Base-by-base conservation (phyloP, 1,140 invertebrate genomes). In the Thereuonema tuberculata region DNA sequence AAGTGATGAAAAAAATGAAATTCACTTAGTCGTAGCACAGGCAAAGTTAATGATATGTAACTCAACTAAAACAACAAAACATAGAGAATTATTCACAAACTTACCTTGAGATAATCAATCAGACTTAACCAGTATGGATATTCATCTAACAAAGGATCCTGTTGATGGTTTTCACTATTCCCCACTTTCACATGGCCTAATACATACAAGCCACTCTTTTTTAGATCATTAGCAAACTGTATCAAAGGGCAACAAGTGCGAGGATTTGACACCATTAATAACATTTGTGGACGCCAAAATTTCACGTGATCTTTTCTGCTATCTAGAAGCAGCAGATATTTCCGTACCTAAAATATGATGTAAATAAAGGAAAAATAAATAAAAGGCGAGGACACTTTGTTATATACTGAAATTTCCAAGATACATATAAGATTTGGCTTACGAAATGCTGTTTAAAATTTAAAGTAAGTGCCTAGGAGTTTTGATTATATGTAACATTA, bases 281-380 rank as follows among this genome's bases (percentile, higher is more conserved):
- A 72, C 72, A 99, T 90, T 76, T 99, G 96, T 0, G 96, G 96
- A 26, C 96, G 76, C 97, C 97, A 99, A 74, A 94, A 99, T 76
- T 98, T 99, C 0, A 99, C 93, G 72, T 99, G 96, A 71, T 96
- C 89, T 65, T 98, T 96, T 2, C 96, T 80, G 1, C 87, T 87
- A 74, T 99, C 96, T 67, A 99, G 73, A 70, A 99, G 82, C 0
- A 99, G 72, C 2, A 99, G 76, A 74, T 99, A 99, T 73, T 99
- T 99, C 46, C 96, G 78, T 0, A 96, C 90, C 83, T 86, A 66
- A 52, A 71, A 71, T 26, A 62, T 43, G 48, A 62, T 49, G 56
- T 21, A 61, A 27, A 61, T n/a, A 57, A n/a, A n/a, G n/a, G n/a
- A n/a, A n/a, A n/a, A n/a, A n/a, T n/a, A n/a, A n/a, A n/a, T n/a